Evolutionary conservation across 2,888 invertebrate species (phyloP).

Genomic region (Chrysomela aeneicollis): DNA sequence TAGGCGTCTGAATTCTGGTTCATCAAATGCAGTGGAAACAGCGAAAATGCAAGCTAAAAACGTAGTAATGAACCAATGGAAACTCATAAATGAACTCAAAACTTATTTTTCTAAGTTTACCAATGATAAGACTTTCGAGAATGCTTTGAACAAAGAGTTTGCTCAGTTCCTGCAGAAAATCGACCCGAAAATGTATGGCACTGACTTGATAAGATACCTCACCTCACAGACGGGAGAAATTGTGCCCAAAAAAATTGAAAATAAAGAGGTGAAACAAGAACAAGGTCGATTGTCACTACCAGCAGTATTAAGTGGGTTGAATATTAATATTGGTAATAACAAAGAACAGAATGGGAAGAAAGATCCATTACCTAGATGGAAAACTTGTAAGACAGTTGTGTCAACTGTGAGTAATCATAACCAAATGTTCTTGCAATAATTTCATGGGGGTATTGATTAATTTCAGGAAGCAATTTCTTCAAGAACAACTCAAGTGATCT

Average conservation of each 20-base stretch:
- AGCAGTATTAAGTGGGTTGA: slow-evolving; percentile 59
- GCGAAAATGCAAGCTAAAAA: slow-evolving; percentile 56
- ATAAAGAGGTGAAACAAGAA: slow-evolving; percentile 28
- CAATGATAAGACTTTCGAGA: slow-evolving; percentile 60
- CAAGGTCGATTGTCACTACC: slow-evolving; percentile 49
- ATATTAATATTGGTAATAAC: slow-evolving; percentile 54
- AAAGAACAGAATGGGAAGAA: slow-evolving; percentile 49
- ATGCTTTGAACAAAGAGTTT: slow-evolving; percentile 64
- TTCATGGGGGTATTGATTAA: slow-evolving; percentile 9
- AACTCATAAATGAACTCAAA: slow-evolving; percentile 62
- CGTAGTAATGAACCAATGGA: slow-evolving; percentile 60
- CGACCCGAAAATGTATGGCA: slow-evolving; percentile 58
- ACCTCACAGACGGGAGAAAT: slow-evolving; percentile 39
- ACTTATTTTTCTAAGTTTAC: slow-evolving; percentile 61
- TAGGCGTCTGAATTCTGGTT: slow-evolving; percentile 46
- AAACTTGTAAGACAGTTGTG: slow-evolving; percentile 46
- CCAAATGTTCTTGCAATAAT: slow-evolving; percentile 4
- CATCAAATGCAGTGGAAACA: slow-evolving; percentile 46
- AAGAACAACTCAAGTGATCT: slow-evolving; percentile 72
- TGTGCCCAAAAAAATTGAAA: slow-evolving; percentile 17
- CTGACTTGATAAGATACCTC: slow-evolving; percentile 51
- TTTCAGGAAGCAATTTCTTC: slow-evolving; percentile 58
- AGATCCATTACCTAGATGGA: slow-evolving; percentile 63
- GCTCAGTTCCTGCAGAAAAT: slow-evolving; percentile 63
- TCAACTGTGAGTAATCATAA: slow-evolving; percentile 40